Base-by-base conservation (phyloP, 1,140 invertebrate genomes). In the Solenopsis fugax region DNA sequence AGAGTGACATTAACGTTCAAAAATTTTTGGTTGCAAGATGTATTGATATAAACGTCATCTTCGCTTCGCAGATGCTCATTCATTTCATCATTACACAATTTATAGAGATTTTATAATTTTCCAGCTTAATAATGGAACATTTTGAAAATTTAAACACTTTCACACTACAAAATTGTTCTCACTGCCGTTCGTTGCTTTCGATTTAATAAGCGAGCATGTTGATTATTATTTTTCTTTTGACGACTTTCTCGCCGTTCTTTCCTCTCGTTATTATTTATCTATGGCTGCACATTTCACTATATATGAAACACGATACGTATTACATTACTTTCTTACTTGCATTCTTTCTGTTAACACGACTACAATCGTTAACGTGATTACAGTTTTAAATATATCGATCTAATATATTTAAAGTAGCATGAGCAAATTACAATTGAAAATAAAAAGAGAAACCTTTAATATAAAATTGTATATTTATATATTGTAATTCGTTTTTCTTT, bases 161-260 rank as follows among this genome's bases (percentile, higher is more conserved):
- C 67, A 73, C 41, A 58, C 4, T 16, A 73, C 24, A 21, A 54
- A 4, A 72, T 72, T 62, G 21, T 84, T 82, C 41, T 73, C 69
- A 73, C 48, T 60, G 0, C 45, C n/a, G n/a, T 80, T 69, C 10
- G 9, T 54, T 45, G 24, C 41, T 73, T 73, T 84, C 69, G 41
- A 73, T 73, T 73, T 84, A 73, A 73, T 58, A 48, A 62, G 54
- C 29, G 2, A 48, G 18, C 12, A 10, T 0, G 21, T 65, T 16
- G 45, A 80, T 80, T 54, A n/a, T 71, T 78, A 16, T 80, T 81
- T 37, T 50, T 29, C 24, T 84, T 48, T 34, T 21, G 7, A 13
- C 41, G 16, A 82, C 41, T 84, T 84, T 84, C 54, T 73, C 24
- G 54, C 24, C 6, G 13, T 60, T 73, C n/a, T 73, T 84, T 73